A percentile compares a stretch with the other conserved stretches of the same genome.
phyloP scores from a whole-genome alignment of 2,113 vertebrate genomes.

The Cariama cristata region DNA sequence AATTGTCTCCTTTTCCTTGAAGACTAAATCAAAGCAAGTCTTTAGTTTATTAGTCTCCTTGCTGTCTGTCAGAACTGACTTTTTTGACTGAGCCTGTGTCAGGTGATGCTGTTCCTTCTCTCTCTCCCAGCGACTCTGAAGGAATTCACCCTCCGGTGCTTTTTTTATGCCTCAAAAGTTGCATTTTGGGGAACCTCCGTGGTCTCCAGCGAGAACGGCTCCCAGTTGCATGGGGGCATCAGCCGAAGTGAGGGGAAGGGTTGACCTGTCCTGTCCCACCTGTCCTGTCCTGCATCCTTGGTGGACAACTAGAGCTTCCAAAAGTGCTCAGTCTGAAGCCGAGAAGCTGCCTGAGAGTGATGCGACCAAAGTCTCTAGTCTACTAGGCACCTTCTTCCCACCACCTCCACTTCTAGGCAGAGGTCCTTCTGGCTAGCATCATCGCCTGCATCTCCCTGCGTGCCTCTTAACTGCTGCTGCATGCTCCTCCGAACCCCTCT shows the following conservation, averaged over 20 bases:
- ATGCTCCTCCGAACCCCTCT: accelerated
- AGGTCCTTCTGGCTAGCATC: accelerated
- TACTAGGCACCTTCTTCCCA: not conserved
- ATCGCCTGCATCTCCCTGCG: accelerated
- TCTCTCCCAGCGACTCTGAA: not conserved
- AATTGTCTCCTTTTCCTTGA: constrained; percentile 56
- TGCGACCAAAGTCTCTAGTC: not conserved
- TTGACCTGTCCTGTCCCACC: not conserved
- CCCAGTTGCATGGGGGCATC: accelerated
- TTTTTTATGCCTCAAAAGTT: not conserved
- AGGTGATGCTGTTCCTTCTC: not conserved
- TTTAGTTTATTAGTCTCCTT: constrained; percentile 37
- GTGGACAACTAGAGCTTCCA: not conserved
- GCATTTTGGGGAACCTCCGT: not conserved
- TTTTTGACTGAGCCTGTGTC: constrained; percentile 43
- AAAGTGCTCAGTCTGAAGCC: not conserved
- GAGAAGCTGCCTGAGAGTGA: not conserved
- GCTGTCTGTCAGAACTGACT: constrained; percentile 47
- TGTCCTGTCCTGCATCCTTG: not conserved
- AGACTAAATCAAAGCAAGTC: constrained; percentile 62
- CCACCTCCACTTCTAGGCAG: not conserved
- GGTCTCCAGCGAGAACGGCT: accelerated
- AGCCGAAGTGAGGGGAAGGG: accelerated
- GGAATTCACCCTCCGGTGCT: not conserved
- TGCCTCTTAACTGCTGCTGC: not conserved